Conservation (phyloP, 2,888 invertebrate species). For the Didymodactylos carnosus region DNA sequence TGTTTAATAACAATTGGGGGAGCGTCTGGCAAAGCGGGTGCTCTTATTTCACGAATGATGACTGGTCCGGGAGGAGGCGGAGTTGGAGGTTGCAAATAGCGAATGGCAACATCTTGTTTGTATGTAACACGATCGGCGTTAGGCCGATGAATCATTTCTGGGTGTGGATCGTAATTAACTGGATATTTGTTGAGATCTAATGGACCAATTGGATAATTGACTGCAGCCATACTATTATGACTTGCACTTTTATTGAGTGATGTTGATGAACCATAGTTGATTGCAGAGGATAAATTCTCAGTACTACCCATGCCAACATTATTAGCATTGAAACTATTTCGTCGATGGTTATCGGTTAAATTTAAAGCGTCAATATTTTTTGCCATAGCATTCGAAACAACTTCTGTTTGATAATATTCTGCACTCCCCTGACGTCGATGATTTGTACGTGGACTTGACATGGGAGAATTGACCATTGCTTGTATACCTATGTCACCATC, state of each 20-base stretch:
- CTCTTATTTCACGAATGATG: not conserved
- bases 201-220: not conserved
- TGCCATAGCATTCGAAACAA: no score
- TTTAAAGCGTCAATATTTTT: no score
- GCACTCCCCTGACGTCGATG: not conserved
- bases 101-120: not conserved
- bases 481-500: no score
- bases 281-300: no score
- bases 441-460: no score
- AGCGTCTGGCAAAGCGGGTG: not conserved
- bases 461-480: no score
- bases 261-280: not conserved
- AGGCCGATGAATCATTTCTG: not conserved
- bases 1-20: slow-evolving; percentile 8
- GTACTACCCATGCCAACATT: no score
- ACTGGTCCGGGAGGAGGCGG: slow-evolving; percentile 6
- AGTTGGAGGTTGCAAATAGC: slow-evolving; percentile 6
- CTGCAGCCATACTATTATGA: no score
- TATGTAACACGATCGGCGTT: not conserved
- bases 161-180: not conserved
- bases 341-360: no score
- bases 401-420: not conserved
- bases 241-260: no score
- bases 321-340: no score
- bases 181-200: not conserved